Evolutionary conservation across 53 echinoderm and acorn worm genomes (phyloP).

Genomic region (Astropecten irregularis): DNA sequence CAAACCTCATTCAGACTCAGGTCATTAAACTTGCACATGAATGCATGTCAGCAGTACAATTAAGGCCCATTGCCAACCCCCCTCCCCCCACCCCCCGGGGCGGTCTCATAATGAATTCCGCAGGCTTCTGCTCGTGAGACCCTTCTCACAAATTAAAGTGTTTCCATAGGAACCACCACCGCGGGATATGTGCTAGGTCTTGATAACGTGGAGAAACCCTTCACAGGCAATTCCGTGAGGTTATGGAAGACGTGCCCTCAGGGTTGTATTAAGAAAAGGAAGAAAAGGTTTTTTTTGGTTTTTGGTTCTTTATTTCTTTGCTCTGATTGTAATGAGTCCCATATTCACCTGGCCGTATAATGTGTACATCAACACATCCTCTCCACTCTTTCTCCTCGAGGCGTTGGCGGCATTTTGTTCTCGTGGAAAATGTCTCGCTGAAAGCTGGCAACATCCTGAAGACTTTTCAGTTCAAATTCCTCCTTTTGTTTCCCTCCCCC

Average conservation of each 20-base stretch:
- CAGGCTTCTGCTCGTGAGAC: neutral
- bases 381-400: neutral
- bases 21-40: too few species aligned
- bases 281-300: too few species aligned
- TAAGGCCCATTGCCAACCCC: too few species aligned
- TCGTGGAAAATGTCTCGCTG: neutral
- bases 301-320: too few species aligned
- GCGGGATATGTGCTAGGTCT: neutral
- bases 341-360: neutral
- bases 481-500: too few species aligned
- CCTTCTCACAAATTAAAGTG: neutral
- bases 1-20: too few species aligned
- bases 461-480: too few species aligned
- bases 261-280: too few species aligned
- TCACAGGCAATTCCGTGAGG: neutral
- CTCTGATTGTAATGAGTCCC: neutral
- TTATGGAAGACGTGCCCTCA: too few species aligned
- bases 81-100: too few species aligned
- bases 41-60: too few species aligned
- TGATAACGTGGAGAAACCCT: constrained; percentile 21
- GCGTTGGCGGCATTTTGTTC: neutral
- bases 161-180: neutral
- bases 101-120: too few species aligned
- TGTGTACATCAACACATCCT: neutral
- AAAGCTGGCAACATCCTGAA: neutral